A percentile compares a stretch with the other conserved stretches of the same genome.
Conservation (phyloP, 2,797 vertebrate species). For the Picus viridis region DNA sequence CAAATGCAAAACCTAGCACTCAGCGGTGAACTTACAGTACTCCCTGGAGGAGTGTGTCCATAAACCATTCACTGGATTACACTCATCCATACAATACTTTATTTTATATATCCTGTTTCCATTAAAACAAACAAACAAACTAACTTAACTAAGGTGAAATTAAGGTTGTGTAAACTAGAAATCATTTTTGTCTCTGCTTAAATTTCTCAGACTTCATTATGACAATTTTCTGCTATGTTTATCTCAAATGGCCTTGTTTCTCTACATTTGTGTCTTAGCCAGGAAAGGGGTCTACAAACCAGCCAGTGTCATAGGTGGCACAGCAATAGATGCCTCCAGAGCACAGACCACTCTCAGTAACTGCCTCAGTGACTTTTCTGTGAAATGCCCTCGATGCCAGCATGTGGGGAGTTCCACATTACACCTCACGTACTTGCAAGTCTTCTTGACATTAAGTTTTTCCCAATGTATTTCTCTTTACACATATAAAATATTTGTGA, state of each 20-base stretch:
- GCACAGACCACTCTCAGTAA: not conserved
- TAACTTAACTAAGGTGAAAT: constrained; percentile 49
- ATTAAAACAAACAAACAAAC: not conserved
- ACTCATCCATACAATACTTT: constrained; percentile 57
- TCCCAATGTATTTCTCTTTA: not conserved
- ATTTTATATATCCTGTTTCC: not conserved
- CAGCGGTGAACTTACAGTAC: constrained; percentile 70
- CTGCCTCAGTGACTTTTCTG: not conserved
- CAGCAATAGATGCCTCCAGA: not conserved
- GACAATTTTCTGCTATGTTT: constrained; percentile 33
- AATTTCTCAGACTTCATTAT: constrained; percentile 43
- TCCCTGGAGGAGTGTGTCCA: constrained; percentile 70
- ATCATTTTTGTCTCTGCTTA: constrained; percentile 46
- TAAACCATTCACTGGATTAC: constrained; percentile 69
- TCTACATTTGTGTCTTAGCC: not conserved
- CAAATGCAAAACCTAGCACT: constrained; percentile 75
- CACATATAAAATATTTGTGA: not conserved
- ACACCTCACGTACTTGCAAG: not conserved
- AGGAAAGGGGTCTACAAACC: constrained; percentile 25
- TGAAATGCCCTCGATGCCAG: not conserved
- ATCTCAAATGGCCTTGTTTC: constrained; percentile 45
- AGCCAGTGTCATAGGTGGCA: constrained; percentile 9
- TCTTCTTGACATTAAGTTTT: not conserved
- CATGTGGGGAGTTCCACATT: constrained; percentile 28
- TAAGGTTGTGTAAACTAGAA: constrained; percentile 49